Conservation (phyloP, 2,888 invertebrate species). For the Noctua janthe region DNA sequence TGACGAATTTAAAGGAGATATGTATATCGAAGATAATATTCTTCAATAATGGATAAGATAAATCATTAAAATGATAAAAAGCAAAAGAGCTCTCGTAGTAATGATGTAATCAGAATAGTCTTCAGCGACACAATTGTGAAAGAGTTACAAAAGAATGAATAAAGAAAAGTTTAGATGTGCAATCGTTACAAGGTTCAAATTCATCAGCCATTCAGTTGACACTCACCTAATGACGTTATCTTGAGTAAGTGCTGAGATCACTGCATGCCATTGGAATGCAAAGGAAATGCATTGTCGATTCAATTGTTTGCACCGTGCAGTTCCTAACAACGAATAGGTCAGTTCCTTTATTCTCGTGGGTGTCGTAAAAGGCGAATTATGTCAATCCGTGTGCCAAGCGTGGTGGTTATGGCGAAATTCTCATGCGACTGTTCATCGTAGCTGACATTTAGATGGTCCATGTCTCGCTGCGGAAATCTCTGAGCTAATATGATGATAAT, state of each 20-base stretch:
- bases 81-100: slow-evolving; percentile 7
- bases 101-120: slow-evolving; percentile 25
- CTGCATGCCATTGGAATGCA: slow-evolving; percentile 41
- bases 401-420: slow-evolving; percentile 33
- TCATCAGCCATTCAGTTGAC: slow-evolving; percentile 65
- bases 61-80: slow-evolving; percentile 3
- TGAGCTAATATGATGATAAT: slow-evolving; percentile 38
- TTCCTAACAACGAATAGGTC: slow-evolving; percentile 37
- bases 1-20: too few relatives aligned
- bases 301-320: slow-evolving; percentile 41
- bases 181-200: slow-evolving; percentile 66
- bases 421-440: slow-evolving; percentile 17
- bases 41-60: neutral
- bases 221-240: slow-evolving; percentile 48
- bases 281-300: slow-evolving; percentile 31
- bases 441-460: slow-evolving; percentile 25
- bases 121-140: slow-evolving; percentile 34
- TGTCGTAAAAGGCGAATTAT: slow-evolving; percentile 48
- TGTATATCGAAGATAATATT: neutral
- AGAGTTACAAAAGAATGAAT: slow-evolving; percentile 47
- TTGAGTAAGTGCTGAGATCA: slow-evolving; percentile 54
- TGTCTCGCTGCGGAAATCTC: neutral
- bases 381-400: slow-evolving; percentile 36
- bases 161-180: slow-evolving; percentile 53
- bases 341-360: slow-evolving; percentile 50